Percentiles rank a stretch among this genome's conserved stretches.
phyloP scores from a whole-genome alignment of 2,797 vertebrate genomes.

The Enteromius thamalakanensis region DNA sequence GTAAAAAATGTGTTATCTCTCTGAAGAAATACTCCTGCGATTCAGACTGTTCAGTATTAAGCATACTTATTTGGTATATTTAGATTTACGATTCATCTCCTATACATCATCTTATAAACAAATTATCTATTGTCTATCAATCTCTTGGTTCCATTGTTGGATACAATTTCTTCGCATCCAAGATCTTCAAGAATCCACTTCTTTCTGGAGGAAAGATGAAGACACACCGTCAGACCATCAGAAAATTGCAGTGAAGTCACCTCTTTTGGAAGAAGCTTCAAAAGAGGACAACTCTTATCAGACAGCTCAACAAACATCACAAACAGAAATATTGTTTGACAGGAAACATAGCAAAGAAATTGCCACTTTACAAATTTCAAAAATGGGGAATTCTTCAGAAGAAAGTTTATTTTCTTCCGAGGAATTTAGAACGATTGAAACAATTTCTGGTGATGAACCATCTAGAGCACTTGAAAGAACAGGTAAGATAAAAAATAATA shows the following conservation, averaged over 20 bases:
- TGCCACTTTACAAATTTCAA: neutral
- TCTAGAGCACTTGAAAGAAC: constrained; percentile 6
- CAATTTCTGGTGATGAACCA: neutral
- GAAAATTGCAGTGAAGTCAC: neutral
- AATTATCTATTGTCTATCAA: neutral
- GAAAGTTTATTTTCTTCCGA: neutral
- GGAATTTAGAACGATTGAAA: constrained; percentile 9
- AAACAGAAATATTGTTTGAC: neutral
- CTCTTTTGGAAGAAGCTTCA: neutral
- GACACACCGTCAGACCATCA: neutral
- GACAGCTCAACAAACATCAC: neutral
- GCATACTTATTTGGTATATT: neutral
- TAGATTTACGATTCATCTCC: neutral
- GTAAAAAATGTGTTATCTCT: neutral
- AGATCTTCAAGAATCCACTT: constrained; percentile 32
- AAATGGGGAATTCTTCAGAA: neutral
- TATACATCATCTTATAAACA: neutral
- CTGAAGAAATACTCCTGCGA: neutral
- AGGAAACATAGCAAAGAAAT: neutral
- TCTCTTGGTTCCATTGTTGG: neutral
- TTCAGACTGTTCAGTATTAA: neutral
- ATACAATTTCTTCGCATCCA: neutral
- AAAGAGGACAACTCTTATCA: neutral
- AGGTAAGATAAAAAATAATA: constrained; percentile 5
- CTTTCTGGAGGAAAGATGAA: neutral